Evolutionary conservation across 2,888 invertebrate genomes (phyloP).

Genomic region (Acanthosepion esculentum): DNA sequence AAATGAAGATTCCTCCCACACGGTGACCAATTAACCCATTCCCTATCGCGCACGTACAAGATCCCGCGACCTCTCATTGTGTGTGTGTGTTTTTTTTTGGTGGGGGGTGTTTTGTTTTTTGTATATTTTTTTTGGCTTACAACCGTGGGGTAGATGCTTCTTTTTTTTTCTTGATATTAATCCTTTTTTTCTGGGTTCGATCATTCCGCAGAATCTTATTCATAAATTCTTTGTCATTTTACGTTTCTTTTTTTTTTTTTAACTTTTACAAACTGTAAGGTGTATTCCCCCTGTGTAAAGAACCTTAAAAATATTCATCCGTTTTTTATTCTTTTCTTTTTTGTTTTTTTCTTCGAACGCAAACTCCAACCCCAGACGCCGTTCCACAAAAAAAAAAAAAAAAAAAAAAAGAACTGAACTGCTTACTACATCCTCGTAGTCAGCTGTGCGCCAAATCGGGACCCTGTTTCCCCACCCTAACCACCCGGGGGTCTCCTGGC

Average conservation of each 20-base stretch:
- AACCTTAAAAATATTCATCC: neutral
- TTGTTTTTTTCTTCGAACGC: neutral
- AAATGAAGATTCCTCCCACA: too few species aligned
- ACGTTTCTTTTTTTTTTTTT: neutral
- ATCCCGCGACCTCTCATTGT: too few species aligned
- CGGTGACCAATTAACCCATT: too few species aligned
- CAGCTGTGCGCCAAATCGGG: neutral
- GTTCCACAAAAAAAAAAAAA: neutral
- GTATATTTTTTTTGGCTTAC: too few species aligned
- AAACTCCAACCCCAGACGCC: neutral
- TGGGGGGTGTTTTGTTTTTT: too few species aligned
- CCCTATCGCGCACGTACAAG: too few species aligned
- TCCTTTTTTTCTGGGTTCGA: too few species aligned
- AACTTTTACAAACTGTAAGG: neutral
- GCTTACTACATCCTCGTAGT: neutral
- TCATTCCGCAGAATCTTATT: too few species aligned
- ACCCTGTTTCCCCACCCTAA: slow-evolving; percentile 2
- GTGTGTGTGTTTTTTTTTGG: too few species aligned
- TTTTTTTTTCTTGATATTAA: too few species aligned
- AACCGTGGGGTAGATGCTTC: too few species aligned
- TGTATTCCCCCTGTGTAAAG: neutral
- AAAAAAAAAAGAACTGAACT: neutral
- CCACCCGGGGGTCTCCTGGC: neutral
- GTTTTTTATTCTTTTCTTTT: neutral
- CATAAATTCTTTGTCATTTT: too few species aligned